Evolutionary conservation across 1,140 invertebrate genomes (phyloP), one percentile per base, ranked within the genome.

Genomic region (Onthophagus taurus): DNA sequence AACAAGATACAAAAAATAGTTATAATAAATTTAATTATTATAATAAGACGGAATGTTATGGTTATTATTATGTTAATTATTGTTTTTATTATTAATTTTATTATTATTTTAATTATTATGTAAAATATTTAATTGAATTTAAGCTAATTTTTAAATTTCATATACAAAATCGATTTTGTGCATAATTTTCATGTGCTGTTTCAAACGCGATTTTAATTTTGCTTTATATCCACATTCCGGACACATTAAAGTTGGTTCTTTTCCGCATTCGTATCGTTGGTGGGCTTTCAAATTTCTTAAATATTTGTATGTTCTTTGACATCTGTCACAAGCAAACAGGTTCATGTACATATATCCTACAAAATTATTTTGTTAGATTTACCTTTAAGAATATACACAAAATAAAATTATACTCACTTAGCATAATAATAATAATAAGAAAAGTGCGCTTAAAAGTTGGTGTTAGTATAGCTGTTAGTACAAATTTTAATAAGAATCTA

Each of bases 231-330:
- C 31, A 23, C 41, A 43, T 19, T 33, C 29, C 12, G 33, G 20
- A 21, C 41, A 75, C 7, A 49, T 52, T 39, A 70, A 66, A 45
- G 65, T 64, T 9, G 67, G 66, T 37, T 68, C 65, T 45, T 80
- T 72, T 2, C 78, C 78, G 47, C 79, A 82, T 46, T 82, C 78
- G 49, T 78, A 74, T 36, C 72, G 72, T 48, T 76, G 65, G 55
- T 82, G 80, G 14, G 70, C 85, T 30, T 82, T 71, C 54, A 87
- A 67, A 55, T 42, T 47, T 21, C 48, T 39, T 17, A 31, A 37
- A 29, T 55, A 47, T 31, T 53, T 52, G 31, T 55, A 55, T 11
- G 21, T 33, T 39, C 48, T 26, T 33, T 24, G n/a, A 19, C 44
- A 45, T 17, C 20, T 26, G 18, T 43, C 41, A 29, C 41, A 43